These are phyloP conservation scores for Capitulum mitella DNA, from an alignment of 2,888 invertebrate genomes.

Conservation along the genomic window DNA sequence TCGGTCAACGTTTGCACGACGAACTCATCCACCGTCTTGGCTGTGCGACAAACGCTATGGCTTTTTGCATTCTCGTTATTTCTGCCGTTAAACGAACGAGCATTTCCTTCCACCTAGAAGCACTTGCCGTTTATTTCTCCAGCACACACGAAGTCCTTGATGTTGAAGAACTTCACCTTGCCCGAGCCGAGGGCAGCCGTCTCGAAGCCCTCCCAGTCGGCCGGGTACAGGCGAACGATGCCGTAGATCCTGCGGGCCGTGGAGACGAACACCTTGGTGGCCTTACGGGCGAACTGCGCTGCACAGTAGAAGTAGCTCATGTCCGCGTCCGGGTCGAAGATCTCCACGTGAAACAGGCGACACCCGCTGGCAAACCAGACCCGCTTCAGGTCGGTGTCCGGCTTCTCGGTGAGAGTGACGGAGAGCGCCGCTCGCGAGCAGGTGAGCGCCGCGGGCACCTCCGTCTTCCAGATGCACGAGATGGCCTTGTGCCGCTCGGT, in stretches of 20 bases:
- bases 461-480: slow-evolving; percentile 18
- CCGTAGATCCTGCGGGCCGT: not conserved
- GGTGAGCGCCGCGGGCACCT: not conserved
- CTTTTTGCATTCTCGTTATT: too few relatives aligned
- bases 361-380: slow-evolving; percentile 21
- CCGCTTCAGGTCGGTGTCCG: not conserved
- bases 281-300: not conserved
- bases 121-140: slow-evolving; percentile 5
- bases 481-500: not conserved
- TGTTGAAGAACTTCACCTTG: slow-evolving; percentile 16
- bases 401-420: not conserved
- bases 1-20: too few relatives aligned
- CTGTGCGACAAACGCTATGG: too few relatives aligned
- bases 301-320: slow-evolving; percentile 18
- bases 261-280: not conserved
- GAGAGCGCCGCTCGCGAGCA: not conserved
- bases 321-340: slow-evolving; percentile 12
- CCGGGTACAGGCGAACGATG: not conserved
- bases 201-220: slow-evolving; percentile 8
- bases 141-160: slow-evolving; percentile 7
- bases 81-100: too few relatives aligned
- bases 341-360: slow-evolving; percentile 10
- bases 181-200: not conserved
- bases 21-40: too few relatives aligned
- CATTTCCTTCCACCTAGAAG: too few relatives aligned